Percentiles rank a stretch among this genome's conserved stretches.
phyloP scores from a whole-genome alignment of 2,113 vertebrate species.

The Sardina pilchardus region DNA sequence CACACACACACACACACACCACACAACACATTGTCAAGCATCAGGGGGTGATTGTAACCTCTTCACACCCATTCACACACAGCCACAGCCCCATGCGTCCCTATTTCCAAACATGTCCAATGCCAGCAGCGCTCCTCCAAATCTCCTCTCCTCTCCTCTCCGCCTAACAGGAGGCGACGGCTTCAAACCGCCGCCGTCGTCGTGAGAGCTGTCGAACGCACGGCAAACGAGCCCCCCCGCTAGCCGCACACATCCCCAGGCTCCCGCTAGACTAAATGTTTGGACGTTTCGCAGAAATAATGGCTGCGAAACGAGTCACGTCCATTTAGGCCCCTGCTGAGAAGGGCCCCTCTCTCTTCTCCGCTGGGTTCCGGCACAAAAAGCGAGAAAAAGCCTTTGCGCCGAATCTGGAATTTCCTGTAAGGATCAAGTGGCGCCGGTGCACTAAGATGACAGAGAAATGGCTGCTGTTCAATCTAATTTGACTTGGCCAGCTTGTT shows the following conservation, averaged over 20 bases:
- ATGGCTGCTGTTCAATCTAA: too few species aligned
- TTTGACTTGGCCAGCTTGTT: neutral
- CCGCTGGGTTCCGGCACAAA: neutral
- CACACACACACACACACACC: neutral
- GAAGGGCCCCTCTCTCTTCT: neutral
- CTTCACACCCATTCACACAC: neutral
- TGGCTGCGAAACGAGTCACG: neutral
- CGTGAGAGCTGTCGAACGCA: neutral
- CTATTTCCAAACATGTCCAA: neutral
- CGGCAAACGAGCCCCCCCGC: neutral
- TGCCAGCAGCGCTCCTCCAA: neutral
- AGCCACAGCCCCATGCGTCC: neutral
- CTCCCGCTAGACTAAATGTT: conserved; percentile 13
- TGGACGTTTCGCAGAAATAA: conserved; percentile 15
- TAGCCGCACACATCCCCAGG: neutral
- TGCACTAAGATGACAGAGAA: neutral
- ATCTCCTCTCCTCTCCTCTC: neutral
- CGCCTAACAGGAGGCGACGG: neutral
- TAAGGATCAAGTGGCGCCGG: neutral
- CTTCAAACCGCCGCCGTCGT: neutral
- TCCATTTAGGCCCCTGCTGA: neutral
- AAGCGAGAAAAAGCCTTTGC: too few species aligned
- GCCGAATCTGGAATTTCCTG: neutral
- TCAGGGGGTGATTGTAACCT: neutral
- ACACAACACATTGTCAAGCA: neutral